Evolutionary conservation across 2,113 vertebrate species (phyloP).

Genomic region (Cacatua alba): DNA sequence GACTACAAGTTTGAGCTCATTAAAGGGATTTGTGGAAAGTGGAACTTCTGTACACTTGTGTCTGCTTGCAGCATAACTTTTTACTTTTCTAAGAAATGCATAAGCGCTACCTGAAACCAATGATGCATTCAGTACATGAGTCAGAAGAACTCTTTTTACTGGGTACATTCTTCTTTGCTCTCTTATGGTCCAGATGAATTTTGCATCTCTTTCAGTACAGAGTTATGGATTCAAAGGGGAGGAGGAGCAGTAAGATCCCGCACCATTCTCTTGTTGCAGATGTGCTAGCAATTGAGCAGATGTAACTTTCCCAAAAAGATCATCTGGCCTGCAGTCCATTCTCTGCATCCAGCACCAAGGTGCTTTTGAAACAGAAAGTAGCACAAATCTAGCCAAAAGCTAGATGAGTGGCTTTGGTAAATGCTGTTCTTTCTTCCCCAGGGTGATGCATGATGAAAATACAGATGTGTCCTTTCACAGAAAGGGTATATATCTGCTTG

Average conservation of each 20-base stretch:
- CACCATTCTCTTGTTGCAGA: background rate
- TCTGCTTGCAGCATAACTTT: background rate
- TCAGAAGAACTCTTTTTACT: background rate
- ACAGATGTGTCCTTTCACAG: background rate
- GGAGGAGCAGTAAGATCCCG: background rate
- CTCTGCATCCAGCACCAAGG: background rate
- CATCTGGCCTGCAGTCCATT: background rate
- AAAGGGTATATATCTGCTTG: background rate
- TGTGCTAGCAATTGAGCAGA: background rate
- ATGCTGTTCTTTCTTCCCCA: background rate
- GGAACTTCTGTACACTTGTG: background rate
- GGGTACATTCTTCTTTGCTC: background rate
- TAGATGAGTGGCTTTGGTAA: background rate
- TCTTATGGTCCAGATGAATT: background rate
- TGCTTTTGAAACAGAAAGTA: background rate
- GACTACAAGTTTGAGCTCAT: background rate
- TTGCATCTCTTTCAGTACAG: background rate
- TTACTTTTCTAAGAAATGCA: background rate
- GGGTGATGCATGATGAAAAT: background rate
- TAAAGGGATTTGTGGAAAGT: background rate
- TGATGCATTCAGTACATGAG: background rate
- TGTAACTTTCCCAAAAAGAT: background rate
- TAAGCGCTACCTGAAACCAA: background rate
- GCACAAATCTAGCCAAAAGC: background rate
- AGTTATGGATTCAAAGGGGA: background rate